Evolutionary conservation across 2,797 vertebrate genomes (phyloP), one percentile per base, ranked within the genome.

Genomic region (Lithobates pipiens): DNA sequence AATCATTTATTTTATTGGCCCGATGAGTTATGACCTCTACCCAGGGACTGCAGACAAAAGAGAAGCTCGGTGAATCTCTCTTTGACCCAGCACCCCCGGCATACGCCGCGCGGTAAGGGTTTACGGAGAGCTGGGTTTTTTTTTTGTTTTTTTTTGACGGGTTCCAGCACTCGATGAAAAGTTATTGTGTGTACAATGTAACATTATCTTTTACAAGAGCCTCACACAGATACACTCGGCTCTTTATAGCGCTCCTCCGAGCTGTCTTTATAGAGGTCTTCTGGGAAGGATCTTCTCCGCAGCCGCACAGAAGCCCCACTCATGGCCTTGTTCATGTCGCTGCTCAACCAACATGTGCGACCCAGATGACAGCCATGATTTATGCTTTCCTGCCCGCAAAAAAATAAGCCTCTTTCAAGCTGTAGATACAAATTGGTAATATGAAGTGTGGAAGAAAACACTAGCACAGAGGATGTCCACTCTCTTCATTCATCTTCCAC

Each of bases 231-330:
- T 68, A 50, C 27, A 34, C 21, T 50, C 9, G n/a, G 21, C n/a
- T 74, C 54, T 21, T n/a, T 83, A 80, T 85, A 74, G 25, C 21
- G 10, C 16, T 23, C 69, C 65, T 74, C 61, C 8, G 57, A 75
- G 69, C 13, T 34, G 21, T 29, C 70, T 68, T 85, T 80, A 69
- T 76, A 57, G 72, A 76, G 13, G 42, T 68, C 72, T 57, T 25
- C 25, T 44, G 70, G 57, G 57, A 67, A 23, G 46, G 27, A 34
- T 80, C 27, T 61, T 25, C 13, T 86, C 46, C 46, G 13, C 21
- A 73, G n/a, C 81, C 84, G 76, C 78, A 81, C 73, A 81, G 61
- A 80, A 85, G 77, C 32, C 68, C 10, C n/a, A 85, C 15, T 54
- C 50, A 21, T 80, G 54, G 57, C 57, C 63, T 18, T 23, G 23